These are phyloP conservation scores for Oriolus oriolus DNA, from an alignment of 2,113 vertebrate species.

Conservation along the genomic window DNA sequence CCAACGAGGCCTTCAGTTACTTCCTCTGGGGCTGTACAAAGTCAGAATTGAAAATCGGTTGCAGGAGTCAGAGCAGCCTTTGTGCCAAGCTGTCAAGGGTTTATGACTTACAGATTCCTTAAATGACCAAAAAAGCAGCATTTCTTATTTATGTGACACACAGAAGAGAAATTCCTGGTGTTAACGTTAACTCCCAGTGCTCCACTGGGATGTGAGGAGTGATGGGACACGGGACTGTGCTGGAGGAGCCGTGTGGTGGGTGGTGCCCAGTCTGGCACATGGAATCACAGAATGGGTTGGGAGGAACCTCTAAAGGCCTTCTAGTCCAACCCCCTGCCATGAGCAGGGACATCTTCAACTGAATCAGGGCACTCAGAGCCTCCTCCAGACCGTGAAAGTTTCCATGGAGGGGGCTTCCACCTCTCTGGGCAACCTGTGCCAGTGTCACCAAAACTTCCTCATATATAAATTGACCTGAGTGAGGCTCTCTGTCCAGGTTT, in stretches of 20 bases:
- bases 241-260: no score
- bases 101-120: not conserved
- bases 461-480: not conserved
- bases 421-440: not conserved
- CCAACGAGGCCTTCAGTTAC: not conserved
- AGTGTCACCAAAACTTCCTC: not conserved
- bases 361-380: not conserved
- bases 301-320: not conserved
- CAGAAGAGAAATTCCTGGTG: not conserved
- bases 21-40: not conserved
- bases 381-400: rapidly evolving
- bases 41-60: not conserved
- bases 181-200: not conserved
- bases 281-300: not conserved
- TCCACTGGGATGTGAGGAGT: rapidly evolving
- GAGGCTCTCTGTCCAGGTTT: not conserved
- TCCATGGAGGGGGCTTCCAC: not conserved
- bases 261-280: no score
- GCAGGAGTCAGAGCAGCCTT: not conserved
- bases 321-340: not conserved
- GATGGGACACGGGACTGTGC: not conserved
- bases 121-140: not conserved
- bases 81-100: not conserved
- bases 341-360: not conserved
- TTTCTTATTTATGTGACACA: not conserved